phyloP scores from a whole-genome alignment of 2,888 invertebrate species.

The Limnephilus rhombicus region DNA sequence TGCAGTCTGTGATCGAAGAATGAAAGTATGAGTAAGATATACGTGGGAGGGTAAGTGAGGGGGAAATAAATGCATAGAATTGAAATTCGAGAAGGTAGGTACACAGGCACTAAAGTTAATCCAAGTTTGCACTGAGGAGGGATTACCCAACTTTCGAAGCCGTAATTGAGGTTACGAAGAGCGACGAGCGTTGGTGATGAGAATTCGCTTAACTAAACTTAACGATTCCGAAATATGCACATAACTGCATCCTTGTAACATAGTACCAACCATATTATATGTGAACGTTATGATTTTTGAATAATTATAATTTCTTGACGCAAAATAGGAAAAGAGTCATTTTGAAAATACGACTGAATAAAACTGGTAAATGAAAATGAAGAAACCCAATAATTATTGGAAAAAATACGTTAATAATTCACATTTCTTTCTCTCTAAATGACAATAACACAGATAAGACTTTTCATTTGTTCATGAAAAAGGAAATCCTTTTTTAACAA shows the following conservation, averaged over 20 bases:
- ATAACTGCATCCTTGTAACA: neutral
- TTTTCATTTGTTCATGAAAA: neutral
- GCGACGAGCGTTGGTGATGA: neutral
- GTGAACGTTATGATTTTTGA: neutral
- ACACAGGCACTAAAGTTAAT: conserved; percentile 26
- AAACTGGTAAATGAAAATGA: neutral
- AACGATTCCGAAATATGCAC: neutral
- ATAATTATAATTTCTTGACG: too few relatives aligned
- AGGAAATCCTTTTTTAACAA: neutral
- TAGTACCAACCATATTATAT: neutral
- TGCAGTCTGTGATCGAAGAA: neutral
- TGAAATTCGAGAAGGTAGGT: neutral
- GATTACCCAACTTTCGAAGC: conserved; percentile 35
- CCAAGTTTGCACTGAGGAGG: conserved; percentile 27
- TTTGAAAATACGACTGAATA: neutral
- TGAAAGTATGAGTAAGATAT: neutral
- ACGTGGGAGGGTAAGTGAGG: neutral
- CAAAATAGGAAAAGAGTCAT: neutral
- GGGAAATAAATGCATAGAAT: conserved; percentile 8
- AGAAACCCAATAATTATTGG: neutral
- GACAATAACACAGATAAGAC: conserved; percentile 2
- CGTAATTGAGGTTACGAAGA: neutral
- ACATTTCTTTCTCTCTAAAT: neutral
- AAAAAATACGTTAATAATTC: neutral
- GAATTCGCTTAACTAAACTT: neutral